Evolutionary conservation across 2,113 vertebrate genomes (phyloP).

Genomic region (Axis porcinus): DNA sequence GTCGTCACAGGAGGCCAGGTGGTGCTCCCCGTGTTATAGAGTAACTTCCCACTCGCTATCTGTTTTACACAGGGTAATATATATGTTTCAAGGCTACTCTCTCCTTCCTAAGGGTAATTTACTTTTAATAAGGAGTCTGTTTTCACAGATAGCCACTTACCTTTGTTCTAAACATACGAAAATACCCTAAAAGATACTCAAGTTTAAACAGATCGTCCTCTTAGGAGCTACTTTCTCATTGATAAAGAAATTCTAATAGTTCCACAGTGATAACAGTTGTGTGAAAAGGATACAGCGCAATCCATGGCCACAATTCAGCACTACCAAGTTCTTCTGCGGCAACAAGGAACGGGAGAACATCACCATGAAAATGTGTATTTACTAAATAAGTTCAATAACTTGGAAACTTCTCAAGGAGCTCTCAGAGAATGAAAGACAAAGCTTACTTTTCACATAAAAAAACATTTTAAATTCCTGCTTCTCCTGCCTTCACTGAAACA

Average conservation of each 20-base stretch:
- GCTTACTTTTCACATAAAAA: slow-evolving; percentile 15
- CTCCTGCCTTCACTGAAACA: slow-evolving; percentile 19
- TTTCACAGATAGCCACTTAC: background rate
- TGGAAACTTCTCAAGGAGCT: slow-evolving; percentile 44
- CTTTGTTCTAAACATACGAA: background rate
- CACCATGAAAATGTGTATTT: background rate
- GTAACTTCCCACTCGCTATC: background rate
- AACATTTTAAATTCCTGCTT: background rate
- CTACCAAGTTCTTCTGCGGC: background rate
- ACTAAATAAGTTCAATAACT: slow-evolving; percentile 32
- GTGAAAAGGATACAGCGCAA: background rate
- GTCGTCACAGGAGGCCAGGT: background rate
- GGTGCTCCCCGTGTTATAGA: background rate
- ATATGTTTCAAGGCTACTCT: background rate
- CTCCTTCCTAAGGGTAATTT: background rate
- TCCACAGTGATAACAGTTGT: background rate
- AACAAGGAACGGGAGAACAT: background rate
- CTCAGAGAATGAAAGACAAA: background rate
- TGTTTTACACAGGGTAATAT: background rate
- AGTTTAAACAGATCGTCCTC: slow-evolving; percentile 8
- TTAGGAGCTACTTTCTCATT: background rate
- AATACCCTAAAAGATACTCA: background rate
- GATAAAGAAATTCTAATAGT: slow-evolving; percentile 29
- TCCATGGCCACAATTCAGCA: background rate
- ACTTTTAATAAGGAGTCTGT: slow-evolving; percentile 7